Base-by-base conservation (phyloP, 2,797 vertebrate species). In the Pantherophis alleghaniensis region DNA sequence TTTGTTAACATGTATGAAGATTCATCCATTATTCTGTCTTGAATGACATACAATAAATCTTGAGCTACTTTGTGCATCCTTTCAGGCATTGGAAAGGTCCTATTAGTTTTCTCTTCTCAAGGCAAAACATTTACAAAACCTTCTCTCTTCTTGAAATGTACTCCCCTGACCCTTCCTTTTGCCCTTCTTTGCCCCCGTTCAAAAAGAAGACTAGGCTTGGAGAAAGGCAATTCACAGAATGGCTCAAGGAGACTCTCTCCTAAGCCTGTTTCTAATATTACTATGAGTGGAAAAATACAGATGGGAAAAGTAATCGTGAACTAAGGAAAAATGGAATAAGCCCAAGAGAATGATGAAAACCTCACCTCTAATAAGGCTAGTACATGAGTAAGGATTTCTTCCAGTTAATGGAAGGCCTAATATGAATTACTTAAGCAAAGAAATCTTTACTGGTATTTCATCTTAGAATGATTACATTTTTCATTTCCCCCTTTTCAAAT, bases 401-500 rank as follows among this genome's bases (percentile, higher is more conserved):
- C 86, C 86, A 61, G 89, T 89, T 90, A 87, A 66, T 28, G 56
- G 51, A 51, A 10, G n/a, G 24, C 28, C 12, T 91, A 61, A 55
- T 55, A 88, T 91, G 90, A 79, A 79, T 60, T 66, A 42, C 66
- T 91, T 61, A 91, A 86, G 32, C 86, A 37, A 61, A 93, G 53
- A 6, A 13, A 32, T 83, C 42, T 91, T 93, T 91, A 83, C 55
- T 60, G 63, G 90, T 88, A 61, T 61, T 83, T 83, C 24, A 42
- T 86, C 88, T 93, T 91, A 86, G 83, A 89, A 89, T 87, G 63
- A 18, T 66, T 87, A 90, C 59, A 87, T 93, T 93, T 57, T 91
- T 47, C 89, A 90, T 56, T 94, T 89, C 89, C 86, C 91, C 47
- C 87, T 92, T 83, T 24, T 6, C 56, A 79, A 37, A 32, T 88